Evolutionary conservation across 1,140 invertebrate genomes (phyloP), one percentile per base, ranked within the genome.

Genomic region (Teleopsis dalmanni): DNA sequence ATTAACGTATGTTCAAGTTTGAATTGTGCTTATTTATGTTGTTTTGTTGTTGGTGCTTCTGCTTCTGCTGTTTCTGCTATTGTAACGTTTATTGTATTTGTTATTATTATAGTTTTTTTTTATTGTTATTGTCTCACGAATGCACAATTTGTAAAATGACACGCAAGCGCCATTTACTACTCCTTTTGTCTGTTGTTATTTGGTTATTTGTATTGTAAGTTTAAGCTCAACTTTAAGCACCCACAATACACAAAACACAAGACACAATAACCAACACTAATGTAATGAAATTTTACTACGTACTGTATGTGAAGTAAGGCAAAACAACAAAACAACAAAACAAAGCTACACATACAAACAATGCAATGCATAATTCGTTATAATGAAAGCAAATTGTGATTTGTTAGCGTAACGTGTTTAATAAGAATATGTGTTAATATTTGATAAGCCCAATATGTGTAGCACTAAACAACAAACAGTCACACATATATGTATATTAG

Each of bases 401-500:
- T n/a, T n/a, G n/a, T 11, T 9, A 31, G 29, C 14, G 10, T 26
- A 14, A 27, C 23, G 18, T 6, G 5, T 25, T 26, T 18, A 23
- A 42, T 14, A 34, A 45, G 31, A 16, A 57, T 60, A 63, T 63
- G 58, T 63, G 61, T 63, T 63, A 63, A 63, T 63, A 63, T 63
- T 63, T 63, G 57, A 63, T 63, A 60, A 63, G 55, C 60, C 57
- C 57, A 55, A 63, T 63, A 63, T 63, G 61, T 60, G 60, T 21
- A 16, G 13, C 29, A 16, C 10, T 14, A 26, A 16, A 4, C n/a
- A 18, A 16, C 14, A 31, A 43, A 22, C 40, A 42, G 29, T 14
- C 14, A 42, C n/a, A 27, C 27, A 29, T 29, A 29, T 8, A 7
- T 29, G 7, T n/a, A 22, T 26, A 26, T 14, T 37, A 8, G n/a